phyloP scores from a whole-genome alignment of 2,888 invertebrate genomes.

The Apantesis nais region DNA sequence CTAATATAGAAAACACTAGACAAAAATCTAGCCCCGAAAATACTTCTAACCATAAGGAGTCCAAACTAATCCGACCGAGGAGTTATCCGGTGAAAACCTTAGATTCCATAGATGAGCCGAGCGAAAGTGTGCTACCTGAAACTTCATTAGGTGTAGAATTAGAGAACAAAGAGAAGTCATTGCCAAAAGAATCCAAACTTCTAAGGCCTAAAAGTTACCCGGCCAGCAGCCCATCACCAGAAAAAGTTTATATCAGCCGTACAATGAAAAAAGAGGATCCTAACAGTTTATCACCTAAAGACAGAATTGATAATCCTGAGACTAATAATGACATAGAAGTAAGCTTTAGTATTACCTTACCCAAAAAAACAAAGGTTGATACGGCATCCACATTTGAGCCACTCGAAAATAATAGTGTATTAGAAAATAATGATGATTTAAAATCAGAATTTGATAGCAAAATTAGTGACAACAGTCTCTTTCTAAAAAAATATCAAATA shows the following conservation, averaged over 20 bases:
- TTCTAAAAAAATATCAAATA: constrained; percentile 74
- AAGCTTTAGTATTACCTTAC: constrained; percentile 78
- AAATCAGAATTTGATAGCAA: constrained; percentile 50
- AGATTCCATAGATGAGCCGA: constrained; percentile 64
- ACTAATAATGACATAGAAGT: constrained; percentile 75
- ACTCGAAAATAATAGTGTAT: constrained; percentile 41
- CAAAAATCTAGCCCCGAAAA: constrained; percentile 61
- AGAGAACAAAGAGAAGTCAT: constrained; percentile 57
- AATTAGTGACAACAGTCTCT: constrained; percentile 53
- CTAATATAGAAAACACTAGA: constrained; percentile 48
- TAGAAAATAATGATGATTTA: constrained; percentile 38
- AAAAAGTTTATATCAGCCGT: constrained; percentile 69
- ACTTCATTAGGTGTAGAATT: constrained; percentile 52
- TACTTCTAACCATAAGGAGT: constrained; percentile 64
- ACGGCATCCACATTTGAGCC: constrained; percentile 53
- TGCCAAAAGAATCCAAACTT: constrained; percentile 74
- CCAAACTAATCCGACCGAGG: constrained; percentile 82
- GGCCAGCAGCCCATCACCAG: constrained; percentile 76
- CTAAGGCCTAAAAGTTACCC: constrained; percentile 87
- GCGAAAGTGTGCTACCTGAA: constrained; percentile 53
- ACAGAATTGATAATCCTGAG: constrained; percentile 51
- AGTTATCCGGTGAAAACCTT: constrained; percentile 84
- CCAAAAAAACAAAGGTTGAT: constrained; percentile 64
- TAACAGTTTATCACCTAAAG: constrained; percentile 54
- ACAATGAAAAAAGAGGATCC: constrained; percentile 62